Conservation (phyloP, 1,140 invertebrate species). For the Drosophila equinoxialis region DNA sequence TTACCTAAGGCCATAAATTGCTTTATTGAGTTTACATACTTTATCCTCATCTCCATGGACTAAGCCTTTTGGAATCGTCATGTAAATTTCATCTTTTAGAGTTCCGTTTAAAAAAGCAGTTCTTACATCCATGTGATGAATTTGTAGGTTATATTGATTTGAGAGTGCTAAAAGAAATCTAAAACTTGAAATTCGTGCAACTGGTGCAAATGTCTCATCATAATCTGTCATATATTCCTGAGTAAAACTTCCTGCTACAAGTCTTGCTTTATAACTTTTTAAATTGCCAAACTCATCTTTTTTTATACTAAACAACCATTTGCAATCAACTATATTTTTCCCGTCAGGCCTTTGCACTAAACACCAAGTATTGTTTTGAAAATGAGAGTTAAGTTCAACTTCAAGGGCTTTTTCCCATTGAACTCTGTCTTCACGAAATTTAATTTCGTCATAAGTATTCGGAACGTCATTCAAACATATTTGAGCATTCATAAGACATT, state of each 20-base stretch:
- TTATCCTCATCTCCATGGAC: conserved; percentile 24
- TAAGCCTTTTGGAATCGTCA: conserved; percentile 41
- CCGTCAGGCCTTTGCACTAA: conserved; percentile 12
- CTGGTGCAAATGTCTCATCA: conserved; percentile 49
- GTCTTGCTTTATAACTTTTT: conserved; percentile 67
- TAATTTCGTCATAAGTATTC: conserved; percentile 19
- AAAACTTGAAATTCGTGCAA: neutral
- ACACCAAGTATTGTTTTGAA: conserved; percentile 18
- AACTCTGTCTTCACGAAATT: neutral
- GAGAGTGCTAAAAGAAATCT: neutral
- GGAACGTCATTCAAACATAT: conserved; percentile 4
- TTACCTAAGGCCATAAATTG: conserved; percentile 60
- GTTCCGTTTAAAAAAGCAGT: conserved; percentile 82
- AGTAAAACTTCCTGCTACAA: conserved; percentile 29
- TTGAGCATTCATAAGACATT: too few species aligned
- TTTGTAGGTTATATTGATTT: conserved; percentile 54
- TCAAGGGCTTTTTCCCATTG: conserved; percentile 21
- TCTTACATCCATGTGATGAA: conserved; percentile 75
- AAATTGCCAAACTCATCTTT: conserved; percentile 29
- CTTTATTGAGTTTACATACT: conserved; percentile 77
- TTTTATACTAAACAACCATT: conserved; percentile 13
- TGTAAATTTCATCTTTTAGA: conserved; percentile 81
- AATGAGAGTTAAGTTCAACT: conserved; percentile 25
- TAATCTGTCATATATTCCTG: conserved; percentile 79
- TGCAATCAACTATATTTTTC: conserved; percentile 14